These are phyloP conservation scores for Ametastegia equiseti DNA, from an alignment of 2,888 invertebrate species.

Conservation along the genomic window DNA sequence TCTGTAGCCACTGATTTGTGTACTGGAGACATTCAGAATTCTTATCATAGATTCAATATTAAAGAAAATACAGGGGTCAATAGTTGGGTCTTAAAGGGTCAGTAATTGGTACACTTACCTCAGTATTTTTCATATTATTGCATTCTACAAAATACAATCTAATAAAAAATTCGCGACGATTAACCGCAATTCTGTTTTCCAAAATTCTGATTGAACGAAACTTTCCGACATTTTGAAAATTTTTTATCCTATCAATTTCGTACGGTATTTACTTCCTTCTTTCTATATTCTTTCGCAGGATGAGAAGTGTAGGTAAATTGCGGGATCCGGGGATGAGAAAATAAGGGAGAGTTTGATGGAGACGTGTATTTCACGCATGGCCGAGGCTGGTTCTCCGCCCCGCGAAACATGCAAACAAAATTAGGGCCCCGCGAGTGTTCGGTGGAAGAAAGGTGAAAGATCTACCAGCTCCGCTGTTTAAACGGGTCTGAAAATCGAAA, in stretches of 20 bases:
- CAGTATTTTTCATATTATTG: too few species aligned
- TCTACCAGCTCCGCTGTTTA: slow-evolving; percentile 13
- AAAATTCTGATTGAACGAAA: too few species aligned
- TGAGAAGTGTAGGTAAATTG: not conserved
- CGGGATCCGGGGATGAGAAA: not conserved
- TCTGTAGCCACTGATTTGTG: too few species aligned
- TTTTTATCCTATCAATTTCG: not conserved
- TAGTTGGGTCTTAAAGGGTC: too few species aligned
- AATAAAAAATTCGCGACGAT: too few species aligned
- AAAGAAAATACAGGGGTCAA: too few species aligned
- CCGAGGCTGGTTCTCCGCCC: slow-evolving; percentile 25
- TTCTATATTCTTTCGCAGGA: not conserved
- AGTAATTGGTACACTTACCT: too few species aligned
- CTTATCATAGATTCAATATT: too few species aligned
- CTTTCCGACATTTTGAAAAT: not conserved
- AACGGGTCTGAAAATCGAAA: slow-evolving; percentile 26
- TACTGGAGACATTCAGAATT: too few species aligned
- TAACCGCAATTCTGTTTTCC: too few species aligned
- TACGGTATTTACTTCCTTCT: slow-evolving; percentile 15
- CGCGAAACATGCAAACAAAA: slow-evolving; percentile 37
- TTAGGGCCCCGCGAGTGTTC: slow-evolving; percentile 14
- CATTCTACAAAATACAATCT: too few species aligned
- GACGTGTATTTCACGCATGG: slow-evolving; percentile 31
- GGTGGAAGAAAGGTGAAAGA: not conserved
- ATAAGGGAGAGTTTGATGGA: slow-evolving; percentile 30